These are phyloP conservation scores for Nysson spinosus DNA, from an alignment of 2,888 invertebrate genomes.

Conservation along the genomic window DNA sequence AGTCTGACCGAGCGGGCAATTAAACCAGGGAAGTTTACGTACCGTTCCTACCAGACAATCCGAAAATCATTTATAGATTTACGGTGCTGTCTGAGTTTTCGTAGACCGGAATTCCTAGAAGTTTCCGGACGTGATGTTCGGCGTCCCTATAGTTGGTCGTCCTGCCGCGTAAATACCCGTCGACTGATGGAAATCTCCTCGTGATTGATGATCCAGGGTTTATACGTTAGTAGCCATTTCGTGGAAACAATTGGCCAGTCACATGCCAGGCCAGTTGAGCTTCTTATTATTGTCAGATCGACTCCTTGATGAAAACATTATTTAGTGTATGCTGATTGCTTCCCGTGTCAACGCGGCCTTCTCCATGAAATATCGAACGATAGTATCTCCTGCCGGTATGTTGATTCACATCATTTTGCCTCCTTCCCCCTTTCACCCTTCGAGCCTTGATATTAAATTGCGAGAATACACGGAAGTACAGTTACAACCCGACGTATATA, in stretches of 20 bases:
- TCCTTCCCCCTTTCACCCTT: no score
- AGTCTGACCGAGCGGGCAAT: conserved; percentile 54
- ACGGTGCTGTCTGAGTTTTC: conserved; percentile 21
- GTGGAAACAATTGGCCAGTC: conserved; percentile 25
- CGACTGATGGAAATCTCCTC: conserved; percentile 34
- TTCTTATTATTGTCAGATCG: conserved; percentile 44
- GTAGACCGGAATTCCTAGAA: conserved; percentile 1
- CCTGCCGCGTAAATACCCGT: background rate
- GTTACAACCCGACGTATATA: no score
- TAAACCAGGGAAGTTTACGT: conserved; percentile 55
- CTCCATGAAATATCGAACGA: conserved; percentile 15
- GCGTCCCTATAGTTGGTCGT: background rate
- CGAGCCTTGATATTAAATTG: no score
- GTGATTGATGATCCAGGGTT: conserved; percentile 37
- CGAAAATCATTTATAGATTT: conserved; percentile 49
- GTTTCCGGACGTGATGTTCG: conserved; percentile 3
- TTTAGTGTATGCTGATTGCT: no score
- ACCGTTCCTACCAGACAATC: conserved; percentile 35
- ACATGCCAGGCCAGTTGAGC: no score
- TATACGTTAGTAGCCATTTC: conserved; percentile 17
- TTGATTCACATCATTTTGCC: no score
- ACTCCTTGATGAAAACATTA: conserved; percentile 34
- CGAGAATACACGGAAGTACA: no score
- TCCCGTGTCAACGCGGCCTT: conserved; percentile 22
- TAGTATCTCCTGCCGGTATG: conserved; percentile 7